Conservation (phyloP, 2,113 vertebrate genomes). For the Azemiops feae region DNA sequence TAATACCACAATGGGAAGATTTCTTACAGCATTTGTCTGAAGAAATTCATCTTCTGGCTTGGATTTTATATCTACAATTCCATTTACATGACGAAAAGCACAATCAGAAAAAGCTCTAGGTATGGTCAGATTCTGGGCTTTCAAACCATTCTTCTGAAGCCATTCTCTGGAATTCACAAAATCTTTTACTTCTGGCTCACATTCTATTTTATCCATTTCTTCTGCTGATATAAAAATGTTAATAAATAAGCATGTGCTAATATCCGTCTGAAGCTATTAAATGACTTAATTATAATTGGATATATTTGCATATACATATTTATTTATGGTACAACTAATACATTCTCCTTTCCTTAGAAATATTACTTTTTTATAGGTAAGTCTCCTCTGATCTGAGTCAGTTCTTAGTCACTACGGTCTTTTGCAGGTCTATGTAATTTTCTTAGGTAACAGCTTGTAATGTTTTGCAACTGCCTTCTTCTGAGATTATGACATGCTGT, state of each 20-base stretch:
- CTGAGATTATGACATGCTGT: not conserved
- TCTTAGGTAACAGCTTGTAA: not conserved
- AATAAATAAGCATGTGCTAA: not conserved
- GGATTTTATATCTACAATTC: constrained; percentile 74
- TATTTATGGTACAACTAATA: not conserved
- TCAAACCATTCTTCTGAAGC: constrained; percentile 75
- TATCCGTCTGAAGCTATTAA: not conserved
- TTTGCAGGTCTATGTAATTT: not conserved
- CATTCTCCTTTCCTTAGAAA: not conserved
- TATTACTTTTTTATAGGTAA: not conserved
- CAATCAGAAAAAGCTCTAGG: constrained; percentile 72
- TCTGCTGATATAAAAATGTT: constrained; percentile 32
- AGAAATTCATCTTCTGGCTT: constrained; percentile 69
- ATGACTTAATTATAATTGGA: not conserved
- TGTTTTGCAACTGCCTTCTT: not conserved
- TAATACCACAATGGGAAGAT: rapidly evolving
- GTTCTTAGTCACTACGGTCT: not conserved
- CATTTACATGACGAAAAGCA: constrained; percentile 74
- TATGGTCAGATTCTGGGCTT: constrained; percentile 72
- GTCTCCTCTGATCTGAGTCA: not conserved
- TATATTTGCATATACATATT: not conserved
- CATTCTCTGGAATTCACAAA: constrained; percentile 73
- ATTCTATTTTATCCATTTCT: not conserved
- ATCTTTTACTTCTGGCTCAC: constrained; percentile 51
- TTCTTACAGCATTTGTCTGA: constrained; percentile 76